These are phyloP conservation scores for Cheilinus undulatus DNA, from an alignment of 2,113 vertebrate genomes.

Conservation along the genomic window DNA sequence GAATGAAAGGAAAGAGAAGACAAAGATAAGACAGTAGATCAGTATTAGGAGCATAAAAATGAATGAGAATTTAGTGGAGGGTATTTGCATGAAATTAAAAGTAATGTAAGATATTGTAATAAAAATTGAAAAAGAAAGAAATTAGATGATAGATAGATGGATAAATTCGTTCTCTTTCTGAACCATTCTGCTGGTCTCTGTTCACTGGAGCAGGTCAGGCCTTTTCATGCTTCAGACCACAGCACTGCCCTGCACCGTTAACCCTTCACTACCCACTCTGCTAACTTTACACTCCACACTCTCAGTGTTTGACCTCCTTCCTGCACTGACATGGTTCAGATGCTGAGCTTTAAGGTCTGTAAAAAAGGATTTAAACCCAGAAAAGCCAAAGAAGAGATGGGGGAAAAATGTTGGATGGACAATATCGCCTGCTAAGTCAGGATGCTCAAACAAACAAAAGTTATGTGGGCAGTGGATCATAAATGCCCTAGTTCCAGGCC, in stretches of 20 bases:
- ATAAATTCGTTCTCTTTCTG: no score
- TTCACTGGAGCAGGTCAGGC: slow-evolving; percentile 48
- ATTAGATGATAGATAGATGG: background rate
- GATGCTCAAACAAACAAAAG: background rate
- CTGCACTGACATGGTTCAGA: background rate
- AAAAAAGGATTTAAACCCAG: slow-evolving; percentile 9
- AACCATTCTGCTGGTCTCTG: slow-evolving; percentile 60
- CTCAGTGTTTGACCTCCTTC: slow-evolving; percentile 17
- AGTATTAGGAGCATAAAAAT: no score
- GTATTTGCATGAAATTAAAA: no score
- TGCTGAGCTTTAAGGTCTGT: background rate
- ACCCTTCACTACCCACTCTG: slow-evolving; percentile 31
- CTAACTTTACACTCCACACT: background rate
- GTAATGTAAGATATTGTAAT: no score
- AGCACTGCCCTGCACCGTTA: slow-evolving; percentile 46
- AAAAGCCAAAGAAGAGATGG: no score
- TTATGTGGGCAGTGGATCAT: background rate
- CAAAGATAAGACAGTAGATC: no score
- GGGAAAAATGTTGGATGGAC: background rate
- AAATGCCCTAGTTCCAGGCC: background rate
- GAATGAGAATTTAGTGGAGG: no score
- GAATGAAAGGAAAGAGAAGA: no score
- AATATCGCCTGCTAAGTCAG: no score
- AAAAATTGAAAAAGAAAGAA: no score
- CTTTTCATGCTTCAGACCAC: slow-evolving; percentile 59